phyloP scores from a whole-genome alignment of 1,140 invertebrate species.

The Meloidogyne floridensis region DNA sequence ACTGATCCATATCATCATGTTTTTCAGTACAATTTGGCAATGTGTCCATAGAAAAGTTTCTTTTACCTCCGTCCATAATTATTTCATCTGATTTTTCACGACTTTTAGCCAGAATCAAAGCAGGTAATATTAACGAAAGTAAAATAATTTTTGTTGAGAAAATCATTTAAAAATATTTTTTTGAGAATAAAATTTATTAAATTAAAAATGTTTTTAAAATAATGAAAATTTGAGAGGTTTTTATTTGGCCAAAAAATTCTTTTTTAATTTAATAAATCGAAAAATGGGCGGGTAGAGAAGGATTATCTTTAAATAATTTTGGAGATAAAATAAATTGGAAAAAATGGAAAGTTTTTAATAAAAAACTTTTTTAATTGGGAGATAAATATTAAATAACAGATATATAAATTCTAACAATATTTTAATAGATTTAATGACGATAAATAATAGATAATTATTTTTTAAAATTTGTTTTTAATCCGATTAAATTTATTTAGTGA shows the following conservation, averaged over 20 bases:
- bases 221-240: neutral
- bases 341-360: neutral
- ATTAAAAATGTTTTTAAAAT: neutral
- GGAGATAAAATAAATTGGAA: neutral
- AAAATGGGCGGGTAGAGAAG: neutral
- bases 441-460: too few relatives aligned
- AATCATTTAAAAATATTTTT: neutral
- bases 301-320: neutral
- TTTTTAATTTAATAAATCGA: neutral
- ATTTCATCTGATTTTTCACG: neutral
- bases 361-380: neutral
- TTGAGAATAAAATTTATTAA: conserved; percentile 1
- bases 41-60: neutral
- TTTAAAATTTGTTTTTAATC: too few relatives aligned
- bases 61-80: neutral
- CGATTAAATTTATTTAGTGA: too few relatives aligned
- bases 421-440: too few relatives aligned
- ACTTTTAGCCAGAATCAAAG: neutral
- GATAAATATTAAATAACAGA: too few relatives aligned
- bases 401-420: too few relatives aligned
- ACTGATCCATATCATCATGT: neutral
- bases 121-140: neutral
- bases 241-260: neutral
- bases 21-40: neutral
- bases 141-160: conserved; percentile 2